Percentiles rank a stretch among this genome's conserved stretches.
phyloP scores from a whole-genome alignment of 2,797 vertebrate species.

The Coregonus sp. region DNA sequence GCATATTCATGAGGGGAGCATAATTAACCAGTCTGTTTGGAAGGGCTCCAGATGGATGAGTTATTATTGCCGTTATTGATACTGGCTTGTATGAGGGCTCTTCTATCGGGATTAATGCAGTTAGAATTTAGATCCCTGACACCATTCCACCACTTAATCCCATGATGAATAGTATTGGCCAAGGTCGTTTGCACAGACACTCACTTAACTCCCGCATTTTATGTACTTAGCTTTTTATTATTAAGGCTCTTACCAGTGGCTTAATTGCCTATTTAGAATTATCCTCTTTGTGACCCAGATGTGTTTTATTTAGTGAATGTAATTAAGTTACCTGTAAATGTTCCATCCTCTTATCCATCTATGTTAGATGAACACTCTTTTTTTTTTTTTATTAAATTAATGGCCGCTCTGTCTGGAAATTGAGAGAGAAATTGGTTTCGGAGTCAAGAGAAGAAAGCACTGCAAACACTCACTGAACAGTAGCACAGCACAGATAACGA shows the following conservation, averaged over 20 bases:
- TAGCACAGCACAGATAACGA: background rate
- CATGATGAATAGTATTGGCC: conserved; percentile 75
- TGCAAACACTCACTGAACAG: background rate
- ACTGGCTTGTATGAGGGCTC: conserved; percentile 71
- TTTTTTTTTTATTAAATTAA: conserved; percentile 79
- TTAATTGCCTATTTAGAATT: conserved; percentile 81
- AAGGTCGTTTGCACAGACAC: conserved; percentile 77
- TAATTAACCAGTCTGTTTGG: conserved; percentile 76
- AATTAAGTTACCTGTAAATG: conserved; percentile 84
- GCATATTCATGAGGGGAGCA: conserved; percentile 76
- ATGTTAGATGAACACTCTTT: conserved; percentile 62
- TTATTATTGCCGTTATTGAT: conserved; percentile 79
- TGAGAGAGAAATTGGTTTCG: conserved; percentile 33
- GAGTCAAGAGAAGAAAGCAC: conserved; percentile 36
- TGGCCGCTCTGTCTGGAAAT: conserved; percentile 64
- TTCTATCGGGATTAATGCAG: conserved; percentile 77
- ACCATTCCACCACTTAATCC: conserved; percentile 78
- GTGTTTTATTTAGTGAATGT: conserved; percentile 78
- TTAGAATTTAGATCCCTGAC: conserved; percentile 76
- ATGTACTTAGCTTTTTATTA: conserved; percentile 75
- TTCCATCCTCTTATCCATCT: conserved; percentile 71
- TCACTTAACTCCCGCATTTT: conserved; percentile 72
- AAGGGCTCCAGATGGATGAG: conserved; percentile 76
- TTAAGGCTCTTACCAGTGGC: conserved; percentile 72
- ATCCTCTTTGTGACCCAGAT: conserved; percentile 78